A percentile compares a stretch with the other conserved stretches of the same genome.
Evolutionary conservation across 2,113 vertebrate species (phyloP).

Genomic region (Clarias magur): DNA sequence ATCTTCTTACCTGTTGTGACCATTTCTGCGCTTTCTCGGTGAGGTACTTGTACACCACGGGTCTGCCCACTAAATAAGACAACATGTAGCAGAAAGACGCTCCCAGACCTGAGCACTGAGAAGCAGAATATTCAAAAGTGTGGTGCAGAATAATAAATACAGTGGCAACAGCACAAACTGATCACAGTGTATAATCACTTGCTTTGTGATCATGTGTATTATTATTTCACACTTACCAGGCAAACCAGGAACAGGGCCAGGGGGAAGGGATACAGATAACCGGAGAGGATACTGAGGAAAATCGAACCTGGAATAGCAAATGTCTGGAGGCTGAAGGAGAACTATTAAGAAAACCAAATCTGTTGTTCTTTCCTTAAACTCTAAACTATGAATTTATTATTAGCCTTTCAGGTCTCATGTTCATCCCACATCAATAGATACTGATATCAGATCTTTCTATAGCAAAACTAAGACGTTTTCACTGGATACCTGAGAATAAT

Average conservation of each 20-base stretch:
- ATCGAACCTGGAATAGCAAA: conserved; percentile 98
- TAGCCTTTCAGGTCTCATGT: neutral
- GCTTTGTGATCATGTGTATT: neutral
- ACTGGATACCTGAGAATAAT: neutral
- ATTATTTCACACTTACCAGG: conserved; percentile 80
- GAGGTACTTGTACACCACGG: conserved; percentile 94
- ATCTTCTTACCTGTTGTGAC: conserved; percentile 89
- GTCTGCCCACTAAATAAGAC: conserved; percentile 94
- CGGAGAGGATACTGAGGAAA: conserved; percentile 97
- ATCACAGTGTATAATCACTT: neutral
- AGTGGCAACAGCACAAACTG: neutral
- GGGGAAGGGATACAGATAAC: conserved; percentile 97
- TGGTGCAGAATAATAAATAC: neutral
- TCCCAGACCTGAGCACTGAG: conserved; percentile 93
- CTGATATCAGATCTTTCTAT: neutral
- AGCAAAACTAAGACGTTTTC: neutral
- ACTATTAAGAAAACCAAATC: no score
- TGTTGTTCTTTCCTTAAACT: no score
- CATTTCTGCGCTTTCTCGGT: conserved; percentile 93
- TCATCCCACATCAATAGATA: neutral
- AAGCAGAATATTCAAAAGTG: conserved; percentile 33
- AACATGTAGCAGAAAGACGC: conserved; percentile 98
- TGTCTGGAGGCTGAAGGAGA: conserved; percentile 85
- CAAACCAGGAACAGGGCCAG: conserved; percentile 95
- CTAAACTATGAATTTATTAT: neutral